phyloP scores from a whole-genome alignment of 2,113 vertebrate species.

The Synodontis membranacea region DNA sequence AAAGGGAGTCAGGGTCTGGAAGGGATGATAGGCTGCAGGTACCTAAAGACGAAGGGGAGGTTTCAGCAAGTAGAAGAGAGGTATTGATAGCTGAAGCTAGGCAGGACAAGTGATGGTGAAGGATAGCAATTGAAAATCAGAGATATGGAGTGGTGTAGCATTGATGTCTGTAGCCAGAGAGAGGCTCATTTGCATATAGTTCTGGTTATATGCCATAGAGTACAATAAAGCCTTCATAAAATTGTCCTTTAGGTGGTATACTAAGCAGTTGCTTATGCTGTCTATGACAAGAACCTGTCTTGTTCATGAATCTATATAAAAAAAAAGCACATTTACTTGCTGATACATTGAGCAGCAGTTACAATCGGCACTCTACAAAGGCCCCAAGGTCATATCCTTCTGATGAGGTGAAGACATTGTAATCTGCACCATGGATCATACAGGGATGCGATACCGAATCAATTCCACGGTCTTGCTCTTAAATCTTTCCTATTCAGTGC shows the following conservation, averaged over 20 bases:
- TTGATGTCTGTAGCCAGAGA: not conserved
- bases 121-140: not conserved
- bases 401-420: constrained; percentile 55
- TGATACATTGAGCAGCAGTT: constrained; percentile 19
- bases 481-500: constrained; percentile 65
- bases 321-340: constrained; percentile 5
- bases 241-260: not conserved
- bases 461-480: constrained; percentile 60
- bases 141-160: no score
- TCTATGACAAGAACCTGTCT: not conserved
- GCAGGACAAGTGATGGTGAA: not conserved
- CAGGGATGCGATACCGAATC: constrained; percentile 56
- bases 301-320: not conserved
- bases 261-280: not conserved
- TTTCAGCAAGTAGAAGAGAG: not conserved
- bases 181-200: not conserved
- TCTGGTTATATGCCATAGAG: not conserved
- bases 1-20: not conserved
- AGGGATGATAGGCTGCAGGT: not conserved
- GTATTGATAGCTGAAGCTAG: not conserved
- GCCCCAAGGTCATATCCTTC: constrained; percentile 48
- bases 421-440: constrained; percentile 56
- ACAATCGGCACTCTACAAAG: constrained; percentile 31
- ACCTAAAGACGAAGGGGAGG: not conserved
- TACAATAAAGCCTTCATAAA: not conserved